Percentiles rank a stretch among this genome's conserved stretches.
These are phyloP conservation scores for Endomychus coccineus DNA, from an alignment of 2,888 invertebrate genomes.

Conservation along the genomic window DNA sequence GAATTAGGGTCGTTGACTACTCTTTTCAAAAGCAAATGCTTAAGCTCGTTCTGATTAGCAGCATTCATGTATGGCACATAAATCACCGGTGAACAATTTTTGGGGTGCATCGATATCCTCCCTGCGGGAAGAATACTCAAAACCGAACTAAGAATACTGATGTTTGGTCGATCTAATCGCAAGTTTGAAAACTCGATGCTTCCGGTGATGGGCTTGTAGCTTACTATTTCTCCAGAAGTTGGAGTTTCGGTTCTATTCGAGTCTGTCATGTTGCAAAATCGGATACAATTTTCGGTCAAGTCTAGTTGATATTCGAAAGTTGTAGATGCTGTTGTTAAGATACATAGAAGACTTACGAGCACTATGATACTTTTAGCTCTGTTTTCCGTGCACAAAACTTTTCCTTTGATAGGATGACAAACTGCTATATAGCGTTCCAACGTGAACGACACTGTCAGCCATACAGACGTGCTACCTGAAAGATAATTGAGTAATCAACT, in stretches of 20 bases:
- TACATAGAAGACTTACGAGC: conserved; percentile 51
- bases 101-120: neutral
- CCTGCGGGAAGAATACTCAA: conserved; percentile 7
- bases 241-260: conserved; percentile 14
- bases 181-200: too few relatives aligned
- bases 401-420: conserved; percentile 64
- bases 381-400: conserved; percentile 61
- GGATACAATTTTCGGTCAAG: conserved; percentile 32
- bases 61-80: neutral
- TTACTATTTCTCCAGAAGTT: conserved; percentile 11
- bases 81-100: neutral
- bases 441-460: conserved; percentile 69
- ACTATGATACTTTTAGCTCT: conserved; percentile 60
- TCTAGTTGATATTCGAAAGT: conserved; percentile 60
- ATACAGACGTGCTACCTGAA: conserved; percentile 60
- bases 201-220: too few relatives aligned
- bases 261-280: conserved; percentile 20
- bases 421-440: conserved; percentile 70
- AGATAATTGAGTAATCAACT: too few relatives aligned
- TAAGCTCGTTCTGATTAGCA: neutral
- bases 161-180: too few relatives aligned
- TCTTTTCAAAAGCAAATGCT: neutral
- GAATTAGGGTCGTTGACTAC: conserved; percentile 1
- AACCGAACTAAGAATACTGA: conserved; percentile 5
- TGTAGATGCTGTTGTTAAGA: conserved; percentile 54